Evolutionary conservation across 2,888 invertebrate genomes (phyloP).

Genomic region (Dicyrtoma fusca): DNA sequence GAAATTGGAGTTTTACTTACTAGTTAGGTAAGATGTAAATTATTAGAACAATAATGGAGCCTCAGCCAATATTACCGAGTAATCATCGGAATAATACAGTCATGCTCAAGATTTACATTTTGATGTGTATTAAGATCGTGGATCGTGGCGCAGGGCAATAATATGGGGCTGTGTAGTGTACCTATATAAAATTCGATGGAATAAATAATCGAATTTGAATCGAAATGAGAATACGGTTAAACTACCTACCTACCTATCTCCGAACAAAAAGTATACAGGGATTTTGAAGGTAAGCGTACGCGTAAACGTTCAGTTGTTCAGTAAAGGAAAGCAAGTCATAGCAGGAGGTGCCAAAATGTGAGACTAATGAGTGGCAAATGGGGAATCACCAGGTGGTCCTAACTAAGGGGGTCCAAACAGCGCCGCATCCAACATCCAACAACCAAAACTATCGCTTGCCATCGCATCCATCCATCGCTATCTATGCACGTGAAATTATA

Average conservation of each 20-base stretch:
- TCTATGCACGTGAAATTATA: not conserved
- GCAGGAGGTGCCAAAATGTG: conserved; percentile 51
- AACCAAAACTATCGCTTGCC: not conserved
- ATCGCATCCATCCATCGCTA: not conserved
- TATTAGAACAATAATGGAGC: too few species aligned
- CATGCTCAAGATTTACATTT: too few species aligned
- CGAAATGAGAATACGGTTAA: not conserved
- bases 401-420: conserved; percentile 27
- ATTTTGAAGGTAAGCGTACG: too few species aligned
- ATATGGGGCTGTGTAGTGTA: too few species aligned
- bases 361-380: conserved; percentile 56
- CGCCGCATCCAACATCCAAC: not conserved
- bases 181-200: too few species aligned
- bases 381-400: conserved; percentile 48
- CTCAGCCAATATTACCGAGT: too few species aligned
- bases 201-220: too few species aligned
- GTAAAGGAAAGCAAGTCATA: not conserved
- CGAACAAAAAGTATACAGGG: not conserved
- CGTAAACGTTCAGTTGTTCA: not conserved
- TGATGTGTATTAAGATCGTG: too few species aligned
- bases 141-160: too few species aligned
- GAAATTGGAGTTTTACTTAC: too few species aligned
- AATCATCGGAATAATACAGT: too few species aligned
- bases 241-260: not conserved
- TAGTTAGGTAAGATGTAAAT: too few species aligned